Evolutionary conservation across 2,113 vertebrate genomes (phyloP).

Genomic region (Egretta garzetta): DNA sequence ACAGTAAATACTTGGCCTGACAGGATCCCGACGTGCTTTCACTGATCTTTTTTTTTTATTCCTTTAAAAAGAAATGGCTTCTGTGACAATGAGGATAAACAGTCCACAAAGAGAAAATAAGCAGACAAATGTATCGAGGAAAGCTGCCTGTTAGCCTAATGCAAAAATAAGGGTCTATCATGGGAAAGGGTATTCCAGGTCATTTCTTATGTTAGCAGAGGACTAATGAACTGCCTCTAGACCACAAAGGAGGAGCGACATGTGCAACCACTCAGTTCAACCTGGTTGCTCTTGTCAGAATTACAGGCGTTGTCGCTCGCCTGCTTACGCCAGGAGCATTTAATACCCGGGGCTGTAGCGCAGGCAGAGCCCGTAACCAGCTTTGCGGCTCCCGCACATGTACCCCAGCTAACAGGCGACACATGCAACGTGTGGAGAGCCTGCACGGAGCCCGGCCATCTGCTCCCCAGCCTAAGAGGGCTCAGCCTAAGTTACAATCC

Average conservation of each 20-base stretch:
- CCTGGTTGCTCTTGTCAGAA: not conserved
- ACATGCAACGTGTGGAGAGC: not conserved
- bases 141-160: not conserved
- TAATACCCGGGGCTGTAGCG: not conserved
- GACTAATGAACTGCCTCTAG: not conserved
- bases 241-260: not conserved
- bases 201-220: not conserved
- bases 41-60: not conserved
- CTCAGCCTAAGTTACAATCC: not conserved
- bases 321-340: not conserved
- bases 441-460: not conserved
- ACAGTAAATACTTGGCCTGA: not conserved
- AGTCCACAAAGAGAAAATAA: not conserved
- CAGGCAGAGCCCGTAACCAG: not conserved
- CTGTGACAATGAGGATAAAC: not conserved
- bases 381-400: not conserved
- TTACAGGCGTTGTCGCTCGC: not conserved
- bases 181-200: not conserved
- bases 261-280: accelerated
- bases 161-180: not conserved
- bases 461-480: constrained; percentile 11
- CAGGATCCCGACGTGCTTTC: not conserved
- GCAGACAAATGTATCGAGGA: not conserved
- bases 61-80: not conserved
- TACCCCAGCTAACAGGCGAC: not conserved